A percentile compares a stretch with the other conserved stretches of the same genome.
Conservation (phyloP, 2,113 vertebrate species). For the Mellivora capensis region DNA sequence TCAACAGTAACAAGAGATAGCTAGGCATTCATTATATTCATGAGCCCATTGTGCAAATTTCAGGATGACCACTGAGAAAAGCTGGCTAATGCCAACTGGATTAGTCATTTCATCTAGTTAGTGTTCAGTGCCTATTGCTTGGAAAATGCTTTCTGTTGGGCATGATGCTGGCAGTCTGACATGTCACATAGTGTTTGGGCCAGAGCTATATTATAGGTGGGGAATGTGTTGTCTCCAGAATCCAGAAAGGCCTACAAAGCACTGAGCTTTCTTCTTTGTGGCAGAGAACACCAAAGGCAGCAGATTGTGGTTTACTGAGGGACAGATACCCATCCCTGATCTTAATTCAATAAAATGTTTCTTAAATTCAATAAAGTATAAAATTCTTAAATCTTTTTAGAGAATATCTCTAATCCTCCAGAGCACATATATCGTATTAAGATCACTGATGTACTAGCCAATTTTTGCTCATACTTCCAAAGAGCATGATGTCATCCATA, state of each 20-base stretch:
- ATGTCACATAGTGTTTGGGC: neutral
- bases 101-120: neutral
- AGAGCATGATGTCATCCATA: neutral
- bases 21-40: neutral
- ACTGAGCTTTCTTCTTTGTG: neutral
- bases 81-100: neutral
- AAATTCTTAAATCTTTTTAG: neutral
- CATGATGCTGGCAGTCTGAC: neutral
- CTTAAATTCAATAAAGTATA: neutral
- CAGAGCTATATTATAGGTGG: neutral
- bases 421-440: neutral
- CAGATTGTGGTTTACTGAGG: neutral
- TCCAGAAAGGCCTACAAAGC: neutral
- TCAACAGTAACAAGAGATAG: neutral
- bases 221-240: neutral
- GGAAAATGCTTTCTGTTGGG: neutral
- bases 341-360: neutral
- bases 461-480: neutral
- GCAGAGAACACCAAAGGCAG: neutral
- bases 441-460: neutral
- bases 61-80: neutral
- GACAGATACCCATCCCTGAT: neutral
- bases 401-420: neutral
- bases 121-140: neutral
- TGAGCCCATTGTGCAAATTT: neutral